Evolutionary conservation across 1,140 invertebrate genomes (phyloP), one percentile per base, ranked within the genome.

Genomic region (Tetramorium alpestre): DNA sequence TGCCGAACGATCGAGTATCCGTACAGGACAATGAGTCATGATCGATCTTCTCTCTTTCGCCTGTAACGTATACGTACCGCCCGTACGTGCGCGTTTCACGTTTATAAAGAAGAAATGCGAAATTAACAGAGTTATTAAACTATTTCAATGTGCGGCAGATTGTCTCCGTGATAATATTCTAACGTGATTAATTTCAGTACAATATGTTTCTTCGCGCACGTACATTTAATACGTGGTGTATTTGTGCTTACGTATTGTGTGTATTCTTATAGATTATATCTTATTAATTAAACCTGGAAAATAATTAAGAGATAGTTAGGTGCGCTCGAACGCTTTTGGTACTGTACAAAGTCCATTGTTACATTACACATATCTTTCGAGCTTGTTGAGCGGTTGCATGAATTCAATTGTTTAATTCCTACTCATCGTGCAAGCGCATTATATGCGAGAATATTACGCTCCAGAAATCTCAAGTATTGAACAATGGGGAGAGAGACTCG

Each of bases 391-490:
- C 69, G 67, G 54, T 60, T 58, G 67, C 67, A 58, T 58, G 56
- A 84, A 75, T 75, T 33, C 69, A 38, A 84, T 84, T 84, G 80
- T 84, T 75, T 84, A 84, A 84, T 84, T 75, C 54, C 51, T 73
- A 25, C 38, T 84, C 80, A 56, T 75, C 80, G 80, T 41, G 49
- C 78, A 51, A 56, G 54, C 67, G 80, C 80, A 73, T 82, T 82
- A 82, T 70, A 64, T 28, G 54, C 80, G 80, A 65, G 80, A 82
- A 82, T 84, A 60, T 84, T 73, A 75, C 80, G 80, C 80, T 75
- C 69, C 69, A 75, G 80, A 84, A 89, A 89, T 69, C 76, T 81
- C 82, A 77, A 89, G 72, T 85, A 89, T 84, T 72, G 51, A 75
- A 54, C 72, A 56, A 82, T 47, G 47, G 44, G 33, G 33, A 0